phyloP scores from a whole-genome alignment of 2,797 vertebrate genomes.

The Gambusia yucatana region DNA sequence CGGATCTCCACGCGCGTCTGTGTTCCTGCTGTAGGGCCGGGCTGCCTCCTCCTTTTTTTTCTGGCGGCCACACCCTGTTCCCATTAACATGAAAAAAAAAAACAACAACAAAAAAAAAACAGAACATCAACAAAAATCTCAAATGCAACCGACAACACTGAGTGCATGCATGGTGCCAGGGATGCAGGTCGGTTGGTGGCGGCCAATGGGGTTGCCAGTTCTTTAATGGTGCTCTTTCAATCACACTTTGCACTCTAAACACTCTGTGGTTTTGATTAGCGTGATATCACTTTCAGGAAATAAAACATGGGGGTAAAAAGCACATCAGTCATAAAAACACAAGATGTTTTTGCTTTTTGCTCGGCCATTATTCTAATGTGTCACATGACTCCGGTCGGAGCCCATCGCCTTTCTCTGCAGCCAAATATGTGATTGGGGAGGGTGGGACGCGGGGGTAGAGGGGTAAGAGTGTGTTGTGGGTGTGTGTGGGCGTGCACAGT shows the following conservation, averaged over 20 bases:
- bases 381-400: conserved; percentile 85
- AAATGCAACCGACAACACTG: conserved; percentile 23
- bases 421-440: conserved; percentile 62
- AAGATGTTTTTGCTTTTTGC: conserved; percentile 83
- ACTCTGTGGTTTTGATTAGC: conserved; percentile 97
- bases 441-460: conserved; percentile 5
- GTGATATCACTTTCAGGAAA: conserved; percentile 90
- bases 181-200: conserved; percentile 27
- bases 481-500: conserved; percentile 30
- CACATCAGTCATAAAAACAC: conserved; percentile 86
- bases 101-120: no score
- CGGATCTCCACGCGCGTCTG: conserved; percentile 35
- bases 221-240: conserved; percentile 94
- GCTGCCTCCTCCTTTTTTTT: conserved; percentile 34
- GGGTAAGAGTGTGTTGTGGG: not conserved
- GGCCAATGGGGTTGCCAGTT: conserved; percentile 57
- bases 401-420: conserved; percentile 62
- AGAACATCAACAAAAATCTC: conserved; percentile 47
- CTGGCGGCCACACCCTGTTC: conserved; percentile 89
- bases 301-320: conserved; percentile 65
- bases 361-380: conserved; percentile 95
- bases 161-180: conserved; percentile 34
- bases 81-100: conserved; percentile 85
- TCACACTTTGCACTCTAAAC: conserved; percentile 95
- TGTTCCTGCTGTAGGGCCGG: conserved; percentile 37